Conservation (phyloP, 30 jellyfish, hydroid and myxozoan genomes). For the Hydractinia symbiolongicarpus region DNA sequence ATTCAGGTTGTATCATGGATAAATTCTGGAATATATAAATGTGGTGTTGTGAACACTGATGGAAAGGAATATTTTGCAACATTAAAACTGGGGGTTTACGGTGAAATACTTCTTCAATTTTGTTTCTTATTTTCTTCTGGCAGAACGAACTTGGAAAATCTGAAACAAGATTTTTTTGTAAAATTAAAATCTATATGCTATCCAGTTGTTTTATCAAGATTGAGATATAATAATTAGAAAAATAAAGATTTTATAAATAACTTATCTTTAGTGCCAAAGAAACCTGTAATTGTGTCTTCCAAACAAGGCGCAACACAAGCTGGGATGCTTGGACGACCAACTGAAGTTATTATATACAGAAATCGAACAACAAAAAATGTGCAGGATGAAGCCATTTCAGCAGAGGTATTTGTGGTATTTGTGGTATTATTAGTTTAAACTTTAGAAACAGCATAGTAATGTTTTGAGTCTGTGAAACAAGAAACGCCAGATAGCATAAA, state of each 20-base stretch:
- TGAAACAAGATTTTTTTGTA: not conserved
- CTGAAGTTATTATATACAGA: not conserved
- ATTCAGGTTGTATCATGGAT: constrained; percentile 43
- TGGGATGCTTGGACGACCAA: constrained; percentile 5
- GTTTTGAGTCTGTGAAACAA: no score
- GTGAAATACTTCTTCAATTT: constrained; percentile 3
- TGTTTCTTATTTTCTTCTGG: constrained; percentile 16
- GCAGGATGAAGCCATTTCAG: not conserved
- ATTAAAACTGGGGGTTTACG: not conserved
- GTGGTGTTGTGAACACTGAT: constrained; percentile 48
- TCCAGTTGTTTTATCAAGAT: no score
- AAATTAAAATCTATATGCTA: no score
- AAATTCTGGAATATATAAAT: constrained; percentile 46
- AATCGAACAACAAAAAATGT: not conserved
- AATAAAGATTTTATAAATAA: not conserved
- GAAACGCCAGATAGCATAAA: no score
- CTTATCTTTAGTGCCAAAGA: not conserved
- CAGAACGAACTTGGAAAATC: not conserved
- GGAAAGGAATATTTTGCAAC: constrained; percentile 15
- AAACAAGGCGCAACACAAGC: not conserved
- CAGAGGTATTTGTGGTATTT: not conserved
- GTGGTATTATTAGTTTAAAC: not conserved
- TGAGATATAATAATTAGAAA: no score
- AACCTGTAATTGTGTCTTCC: not conserved
- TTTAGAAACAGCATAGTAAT: no score